Evolutionary conservation across 2,888 invertebrate species (phyloP), one percentile per base, ranked within the genome.

Genomic region (Acanthococcus lagerstroemiae): DNA sequence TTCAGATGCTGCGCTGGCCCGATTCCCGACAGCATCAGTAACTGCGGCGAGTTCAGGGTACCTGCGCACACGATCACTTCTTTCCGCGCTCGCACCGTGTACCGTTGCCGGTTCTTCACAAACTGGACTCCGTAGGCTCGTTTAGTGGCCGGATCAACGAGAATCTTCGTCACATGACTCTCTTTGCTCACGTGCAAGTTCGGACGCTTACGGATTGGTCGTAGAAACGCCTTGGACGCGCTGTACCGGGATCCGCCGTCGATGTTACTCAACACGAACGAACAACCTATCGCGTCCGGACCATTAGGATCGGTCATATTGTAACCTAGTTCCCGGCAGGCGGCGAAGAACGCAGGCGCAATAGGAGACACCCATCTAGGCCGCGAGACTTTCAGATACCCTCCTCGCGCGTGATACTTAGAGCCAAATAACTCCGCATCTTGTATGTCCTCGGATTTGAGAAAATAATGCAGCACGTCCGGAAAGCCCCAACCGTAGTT

Each of bases 1-100:
- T 72, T 55, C 3, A 78, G 71, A 67, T 78, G 77, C 4, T 73
- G 72, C 15, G 70, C 71, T 2, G 78, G 78, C 5, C 78, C 78
- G 5, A 82, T 74, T 0, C 92, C 92, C 4, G 91, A 91, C 4
- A 95, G 76, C 89, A 95, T 90, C 9, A 95, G 80, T 2, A 95
- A 74, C 75, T 95, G 94, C 0, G 95, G 92, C 0, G 91, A 88
- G 72, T 89, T 90, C 69, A 95, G 86, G 1, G 92, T 83, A 0
- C 95, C 95, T 1, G 90, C 90, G 15, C 88, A 86, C 17, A 95
- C 73, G 63, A 95, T 87, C 0, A 95, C 85, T 77, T 92, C 92
- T 74, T 86, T 88, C 2, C 80, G 80, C 0, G 86, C 88, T 54
- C 74, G 76, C 0, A 83, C 83, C 9, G 76, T 77, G 0, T 17